phyloP scores from a whole-genome alignment of 2,797 vertebrate species.

The Champsocephalus gunnari region DNA sequence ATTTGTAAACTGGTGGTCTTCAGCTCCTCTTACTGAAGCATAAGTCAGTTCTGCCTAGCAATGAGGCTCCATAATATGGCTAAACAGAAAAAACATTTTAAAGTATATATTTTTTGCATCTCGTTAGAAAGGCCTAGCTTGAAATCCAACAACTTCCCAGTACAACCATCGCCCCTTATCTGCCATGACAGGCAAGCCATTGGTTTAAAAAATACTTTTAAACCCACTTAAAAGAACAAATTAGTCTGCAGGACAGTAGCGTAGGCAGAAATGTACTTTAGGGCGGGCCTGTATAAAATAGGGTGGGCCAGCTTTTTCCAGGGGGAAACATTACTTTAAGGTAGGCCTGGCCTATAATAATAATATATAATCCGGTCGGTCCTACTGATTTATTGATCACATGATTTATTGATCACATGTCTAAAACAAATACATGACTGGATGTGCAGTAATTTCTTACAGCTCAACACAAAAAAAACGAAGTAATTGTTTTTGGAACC shows the following conservation, averaged over 20 bases:
- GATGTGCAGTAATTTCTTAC: too few relatives aligned
- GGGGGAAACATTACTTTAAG: too few relatives aligned
- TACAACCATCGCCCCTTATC: background rate
- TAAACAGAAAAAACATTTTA: background rate
- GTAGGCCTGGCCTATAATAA: too few relatives aligned
- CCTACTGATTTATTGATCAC: too few relatives aligned
- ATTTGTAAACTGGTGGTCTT: background rate
- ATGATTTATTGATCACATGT: too few relatives aligned
- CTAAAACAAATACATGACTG: too few relatives aligned
- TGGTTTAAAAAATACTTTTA: constrained; percentile 3
- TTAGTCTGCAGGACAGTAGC: constrained; percentile 1
- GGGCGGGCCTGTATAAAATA: too few relatives aligned
- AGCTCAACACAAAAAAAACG: too few relatives aligned
- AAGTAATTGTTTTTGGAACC: too few relatives aligned
- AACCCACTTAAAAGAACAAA: constrained; percentile 11
- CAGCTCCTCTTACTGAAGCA: background rate
- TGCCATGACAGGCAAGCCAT: background rate
- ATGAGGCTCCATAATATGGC: background rate
- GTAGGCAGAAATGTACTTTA: too few relatives aligned
- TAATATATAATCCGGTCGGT: too few relatives aligned
- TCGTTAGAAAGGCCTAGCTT: background rate
- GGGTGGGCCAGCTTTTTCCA: too few relatives aligned
- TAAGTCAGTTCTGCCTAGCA: constrained; percentile 6
- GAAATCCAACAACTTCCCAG: background rate
- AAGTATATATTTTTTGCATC: constrained; percentile 1